Base-by-base conservation (phyloP, 1,140 invertebrate genomes). In the Sarcophaga peregrina region DNA sequence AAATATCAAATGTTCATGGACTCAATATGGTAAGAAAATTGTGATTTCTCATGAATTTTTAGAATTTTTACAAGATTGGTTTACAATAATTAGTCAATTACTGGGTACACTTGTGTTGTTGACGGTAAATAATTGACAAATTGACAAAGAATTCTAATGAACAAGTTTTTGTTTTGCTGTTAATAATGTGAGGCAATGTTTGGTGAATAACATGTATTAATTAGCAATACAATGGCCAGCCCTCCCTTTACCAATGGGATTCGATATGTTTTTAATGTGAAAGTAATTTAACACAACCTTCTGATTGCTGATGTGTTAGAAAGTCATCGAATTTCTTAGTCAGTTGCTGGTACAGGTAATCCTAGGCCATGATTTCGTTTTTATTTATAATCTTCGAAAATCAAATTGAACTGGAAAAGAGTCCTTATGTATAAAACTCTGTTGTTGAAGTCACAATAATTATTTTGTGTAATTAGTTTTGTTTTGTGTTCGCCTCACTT, bases 181-280 rank as follows among this genome's bases (percentile, higher is more conserved):
- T 37, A 37, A 37, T 4, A 37, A 37, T 37, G 25, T 37, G 25
- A 37, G 4, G 25, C 25, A 37, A 37, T 37, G 25, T 37, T 37
- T 1, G 1, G 25, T 37, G 25, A 37, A 4, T 37, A 37, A 37
- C 25, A 37, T 37, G 25, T 37, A 37, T 37, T 37, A 37, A 37
- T 37, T 37, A 37, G 25, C 25, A 37, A 37, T 37, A 37, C 25
- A 37, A 37, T 37, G 4, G 1, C 25, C 25, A 58, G 1, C 0
- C 11, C 54, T 6, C 5, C 54, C 45, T 3, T 46, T 15, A n/a
- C 48, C 58, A 68, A 74, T 82, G 73, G 78, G 83, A 82, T 83
- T 85, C 83, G 83, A 85, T 86, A 85, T 88, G 87, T 86, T 88
- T 88, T 86, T 87, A 88, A 88, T 88, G 87, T 87, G 87, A 88